These are phyloP conservation scores for Chymomyza procnemis DNA, from an alignment of 2,888 invertebrate species.

Conservation along the genomic window DNA sequence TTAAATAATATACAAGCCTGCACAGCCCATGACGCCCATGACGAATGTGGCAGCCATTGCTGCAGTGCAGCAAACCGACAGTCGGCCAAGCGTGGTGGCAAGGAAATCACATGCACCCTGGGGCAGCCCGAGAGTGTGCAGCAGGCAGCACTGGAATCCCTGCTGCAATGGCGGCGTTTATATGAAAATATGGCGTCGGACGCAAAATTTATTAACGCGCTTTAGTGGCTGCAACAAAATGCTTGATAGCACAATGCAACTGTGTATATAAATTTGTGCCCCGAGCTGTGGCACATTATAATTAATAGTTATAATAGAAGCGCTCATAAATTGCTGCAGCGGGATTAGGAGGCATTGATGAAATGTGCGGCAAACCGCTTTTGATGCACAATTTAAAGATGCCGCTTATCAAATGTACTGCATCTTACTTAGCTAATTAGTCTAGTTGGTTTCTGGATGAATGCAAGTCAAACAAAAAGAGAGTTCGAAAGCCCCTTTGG, in stretches of 20 bases:
- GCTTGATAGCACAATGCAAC: neutral
- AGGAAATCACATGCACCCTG: neutral
- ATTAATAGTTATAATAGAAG: slow-evolving; percentile 1
- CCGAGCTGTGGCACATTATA: neutral
- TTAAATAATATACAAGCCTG: slow-evolving; percentile 49
- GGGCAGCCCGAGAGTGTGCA: slow-evolving; percentile 12
- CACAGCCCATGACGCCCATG: slow-evolving; percentile 23
- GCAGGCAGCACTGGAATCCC: slow-evolving; percentile 9
- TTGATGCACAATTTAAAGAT: neutral
- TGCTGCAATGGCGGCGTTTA: neutral
- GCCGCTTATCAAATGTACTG: neutral
- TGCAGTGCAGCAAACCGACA: slow-evolving; percentile 8
- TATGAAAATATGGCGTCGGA: neutral
- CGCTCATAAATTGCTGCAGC: slow-evolving; percentile 1
- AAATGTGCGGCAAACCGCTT: neutral
- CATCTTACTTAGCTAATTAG: slow-evolving; percentile 1
- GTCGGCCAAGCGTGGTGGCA: neutral
- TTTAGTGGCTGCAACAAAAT: neutral
- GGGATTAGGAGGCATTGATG: slow-evolving; percentile 1
- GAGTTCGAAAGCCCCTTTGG: neutral
- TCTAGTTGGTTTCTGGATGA: neutral
- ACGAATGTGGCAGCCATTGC: slow-evolving; percentile 17
- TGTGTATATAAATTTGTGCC: slow-evolving; percentile 1
- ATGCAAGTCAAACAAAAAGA: neutral
- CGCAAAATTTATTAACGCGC: slow-evolving; percentile 8